Conservation (phyloP, 1,140 invertebrate genomes). For the Colletes latitarsis region DNA sequence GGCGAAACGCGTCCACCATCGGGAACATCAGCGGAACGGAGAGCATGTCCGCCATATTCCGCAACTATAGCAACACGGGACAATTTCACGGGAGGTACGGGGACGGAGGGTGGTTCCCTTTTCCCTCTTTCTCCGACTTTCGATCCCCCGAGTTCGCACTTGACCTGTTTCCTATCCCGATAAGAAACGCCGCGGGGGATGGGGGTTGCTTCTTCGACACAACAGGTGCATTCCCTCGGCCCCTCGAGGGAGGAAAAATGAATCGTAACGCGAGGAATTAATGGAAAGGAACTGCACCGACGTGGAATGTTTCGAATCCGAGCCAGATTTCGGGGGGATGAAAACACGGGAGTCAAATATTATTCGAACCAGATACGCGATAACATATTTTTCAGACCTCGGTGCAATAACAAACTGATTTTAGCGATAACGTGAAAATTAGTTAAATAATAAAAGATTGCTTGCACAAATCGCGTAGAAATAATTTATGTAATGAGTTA, state of each 20-base stretch:
- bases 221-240: neutral
- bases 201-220: slow-evolving; percentile 7
- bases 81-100: slow-evolving; percentile 90
- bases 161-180: slow-evolving; percentile 32
- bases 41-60: slow-evolving; percentile 94
- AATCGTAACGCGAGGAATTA: slow-evolving; percentile 16
- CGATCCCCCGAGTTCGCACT: neutral
- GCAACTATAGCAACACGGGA: slow-evolving; percentile 89
- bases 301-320: neutral
- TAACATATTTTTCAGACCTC: too few relatives aligned
- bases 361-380: too few relatives aligned
- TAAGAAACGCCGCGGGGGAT: neutral
- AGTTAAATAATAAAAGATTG: too few relatives aligned
- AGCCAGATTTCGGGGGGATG: neutral
- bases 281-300: neutral
- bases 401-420: too few relatives aligned
- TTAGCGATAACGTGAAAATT: too few relatives aligned
- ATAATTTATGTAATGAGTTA: too few relatives aligned
- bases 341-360: too few relatives aligned
- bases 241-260: neutral
- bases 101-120: neutral
- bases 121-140: neutral
- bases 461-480: too few relatives aligned
- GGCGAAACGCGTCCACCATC: slow-evolving; percentile 90
- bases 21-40: slow-evolving; percentile 92